A percentile compares a stretch with the other conserved stretches of the same genome.
Conservation (phyloP, 2,113 vertebrate genomes). For the Prietella phreatophila region DNA sequence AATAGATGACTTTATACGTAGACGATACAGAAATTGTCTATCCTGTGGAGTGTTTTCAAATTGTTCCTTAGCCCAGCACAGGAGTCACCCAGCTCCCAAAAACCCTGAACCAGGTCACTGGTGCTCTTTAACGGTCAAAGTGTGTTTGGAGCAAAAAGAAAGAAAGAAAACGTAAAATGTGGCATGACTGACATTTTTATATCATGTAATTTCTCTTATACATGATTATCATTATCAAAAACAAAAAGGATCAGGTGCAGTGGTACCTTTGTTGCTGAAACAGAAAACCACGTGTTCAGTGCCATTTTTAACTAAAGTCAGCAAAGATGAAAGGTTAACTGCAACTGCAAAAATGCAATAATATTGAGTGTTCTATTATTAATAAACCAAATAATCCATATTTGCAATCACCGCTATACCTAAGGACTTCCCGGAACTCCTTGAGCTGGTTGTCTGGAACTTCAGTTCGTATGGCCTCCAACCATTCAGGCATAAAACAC, state of each 20-base stretch:
- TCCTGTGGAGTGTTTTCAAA: background rate
- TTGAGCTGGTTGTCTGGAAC: slow-evolving; percentile 93
- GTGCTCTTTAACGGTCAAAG: background rate
- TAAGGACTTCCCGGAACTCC: slow-evolving; percentile 95
- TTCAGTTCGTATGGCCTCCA: slow-evolving; percentile 94
- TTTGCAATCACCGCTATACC: slow-evolving; percentile 69
- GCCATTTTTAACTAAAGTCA: background rate
- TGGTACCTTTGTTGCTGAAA: background rate
- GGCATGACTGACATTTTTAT: background rate
- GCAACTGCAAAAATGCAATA: background rate
- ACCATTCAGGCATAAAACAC: slow-evolving; percentile 97
- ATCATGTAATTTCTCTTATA: background rate
- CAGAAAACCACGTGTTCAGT: background rate
- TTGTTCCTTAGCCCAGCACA: background rate
- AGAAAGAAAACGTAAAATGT: background rate
- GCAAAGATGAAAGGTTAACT: background rate
- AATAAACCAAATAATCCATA: background rate
- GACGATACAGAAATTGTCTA: background rate
- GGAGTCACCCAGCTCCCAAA: background rate
- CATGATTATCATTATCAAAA: background rate
- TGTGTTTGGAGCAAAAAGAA: background rate
- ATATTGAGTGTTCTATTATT: background rate
- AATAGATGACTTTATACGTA: background rate
- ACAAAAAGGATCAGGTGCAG: background rate
- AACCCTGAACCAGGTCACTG: background rate